A percentile compares a stretch with the other conserved stretches of the same genome.
These are phyloP conservation scores for Heliopora coerulea DNA, from an alignment of 92 coral and sea anemone species.

Conservation along the genomic window DNA sequence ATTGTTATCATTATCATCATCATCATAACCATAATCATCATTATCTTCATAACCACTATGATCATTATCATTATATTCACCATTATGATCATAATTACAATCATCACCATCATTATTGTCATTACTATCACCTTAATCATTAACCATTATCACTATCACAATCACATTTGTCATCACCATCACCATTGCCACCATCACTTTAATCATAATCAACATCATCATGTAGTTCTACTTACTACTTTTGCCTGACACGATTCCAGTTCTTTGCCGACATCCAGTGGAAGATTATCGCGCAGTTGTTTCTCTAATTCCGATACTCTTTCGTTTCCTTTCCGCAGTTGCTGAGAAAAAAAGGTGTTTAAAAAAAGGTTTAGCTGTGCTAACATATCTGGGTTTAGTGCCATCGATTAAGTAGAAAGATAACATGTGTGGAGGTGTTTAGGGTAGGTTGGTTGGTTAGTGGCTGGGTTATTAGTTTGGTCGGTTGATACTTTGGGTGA, in stretches of 20 bases:
- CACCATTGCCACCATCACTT: neutral
- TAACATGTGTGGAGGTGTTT: too few relatives aligned
- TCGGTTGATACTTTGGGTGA: too few relatives aligned
- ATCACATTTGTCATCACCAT: neutral
- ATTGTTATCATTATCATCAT: neutral
- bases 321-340: conserved; percentile 69
- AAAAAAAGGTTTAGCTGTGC: neutral
- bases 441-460: too few relatives aligned
- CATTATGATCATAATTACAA: neutral
- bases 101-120: neutral
- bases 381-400: neutral
- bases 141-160: neutral
- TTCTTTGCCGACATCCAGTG: conserved; percentile 89
- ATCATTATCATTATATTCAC: neutral
- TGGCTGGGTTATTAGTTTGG: too few relatives aligned
- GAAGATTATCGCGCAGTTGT: conserved; percentile 79
- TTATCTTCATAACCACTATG: neutral
- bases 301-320: conserved; percentile 82
- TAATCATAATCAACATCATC: neutral
- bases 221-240: conserved; percentile 56
- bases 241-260: conserved; percentile 74
- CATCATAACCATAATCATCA: conserved; percentile 5
- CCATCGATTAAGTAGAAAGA: neutral
- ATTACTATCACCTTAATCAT: neutral
- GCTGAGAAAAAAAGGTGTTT: conserved; percentile 55